These are phyloP conservation scores for Oryzias melastigma DNA, from an alignment of 2,113 vertebrate species.

Conservation along the genomic window DNA sequence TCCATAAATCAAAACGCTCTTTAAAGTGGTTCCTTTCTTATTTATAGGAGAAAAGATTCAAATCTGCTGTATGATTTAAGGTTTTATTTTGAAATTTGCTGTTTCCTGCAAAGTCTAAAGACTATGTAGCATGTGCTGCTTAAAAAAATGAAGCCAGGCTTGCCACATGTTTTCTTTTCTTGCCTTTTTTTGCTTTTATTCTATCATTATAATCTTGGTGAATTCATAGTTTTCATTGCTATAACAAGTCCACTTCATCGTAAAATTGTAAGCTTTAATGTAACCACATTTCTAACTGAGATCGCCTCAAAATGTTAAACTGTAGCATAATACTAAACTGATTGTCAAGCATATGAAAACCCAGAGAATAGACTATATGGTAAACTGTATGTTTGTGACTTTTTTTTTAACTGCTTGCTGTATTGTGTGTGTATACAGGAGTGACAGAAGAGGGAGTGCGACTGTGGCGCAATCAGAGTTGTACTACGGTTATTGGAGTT, in stretches of 20 bases:
- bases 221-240: slow-evolving; percentile 68
- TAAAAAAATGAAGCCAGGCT: slow-evolving; percentile 71
- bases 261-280: slow-evolving; percentile 90
- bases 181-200: slow-evolving; percentile 57
- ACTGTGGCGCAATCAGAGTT: slow-evolving; percentile 84
- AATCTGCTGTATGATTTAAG: slow-evolving; percentile 43
- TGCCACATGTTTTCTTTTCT: slow-evolving; percentile 38
- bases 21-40: slow-evolving; percentile 53
- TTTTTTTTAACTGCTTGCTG: slow-evolving; percentile 80
- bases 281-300: slow-evolving; percentile 84
- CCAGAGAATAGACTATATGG: slow-evolving; percentile 76
- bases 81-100: slow-evolving; percentile 22
- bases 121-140: slow-evolving; percentile 80
- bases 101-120: slow-evolving; percentile 59
- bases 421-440: slow-evolving; percentile 72
- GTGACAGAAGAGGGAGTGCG: slow-evolving; percentile 71
- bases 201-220: slow-evolving; percentile 67
- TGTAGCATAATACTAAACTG: slow-evolving; percentile 82
- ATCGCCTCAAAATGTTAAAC: slow-evolving; percentile 85
- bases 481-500: slow-evolving; percentile 81
- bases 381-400: slow-evolving; percentile 76
- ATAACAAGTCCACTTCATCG: slow-evolving; percentile 69
- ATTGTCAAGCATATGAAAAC: slow-evolving; percentile 79
- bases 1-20: slow-evolving; percentile 47
- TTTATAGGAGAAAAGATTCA: slow-evolving; percentile 44